Evolutionary conservation across 1,140 invertebrate species (phyloP).

Genomic region (Heterodera carotae): DNA sequence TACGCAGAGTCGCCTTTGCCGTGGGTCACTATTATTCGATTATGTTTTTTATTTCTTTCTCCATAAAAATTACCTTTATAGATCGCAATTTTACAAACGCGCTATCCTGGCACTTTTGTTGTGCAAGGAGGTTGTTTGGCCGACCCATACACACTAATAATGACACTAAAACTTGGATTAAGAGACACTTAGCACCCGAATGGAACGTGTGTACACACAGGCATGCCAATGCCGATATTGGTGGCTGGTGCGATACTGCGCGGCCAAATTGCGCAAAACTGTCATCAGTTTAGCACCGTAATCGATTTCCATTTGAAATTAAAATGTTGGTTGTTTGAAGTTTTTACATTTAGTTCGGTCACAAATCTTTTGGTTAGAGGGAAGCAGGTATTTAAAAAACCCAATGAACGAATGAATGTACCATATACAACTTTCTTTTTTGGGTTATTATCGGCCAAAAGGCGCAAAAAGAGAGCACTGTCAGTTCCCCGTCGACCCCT

Average conservation of each 20-base stretch:
- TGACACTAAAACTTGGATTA: slow-evolving; percentile 15
- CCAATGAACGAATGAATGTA: neutral
- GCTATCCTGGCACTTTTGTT: slow-evolving; percentile 50
- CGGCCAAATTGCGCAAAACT: slow-evolving; percentile 84
- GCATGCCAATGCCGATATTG: slow-evolving; percentile 86
- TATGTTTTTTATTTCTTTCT: neutral
- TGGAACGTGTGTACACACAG: slow-evolving; percentile 80
- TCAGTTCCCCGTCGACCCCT: slow-evolving; percentile 94
- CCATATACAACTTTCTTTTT: slow-evolving; percentile 48
- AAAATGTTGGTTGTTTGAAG: no score
- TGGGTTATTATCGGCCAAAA: slow-evolving; percentile 91
- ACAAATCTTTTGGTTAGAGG: slow-evolving; percentile 93
- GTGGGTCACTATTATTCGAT: no score
- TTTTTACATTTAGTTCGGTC: slow-evolving; percentile 72
- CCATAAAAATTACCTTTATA: neutral
- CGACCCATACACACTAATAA: neutral
- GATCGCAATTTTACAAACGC: slow-evolving; percentile 52
- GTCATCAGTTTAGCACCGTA: slow-evolving; percentile 92
- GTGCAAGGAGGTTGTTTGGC: slow-evolving; percentile 50
- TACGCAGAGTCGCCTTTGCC: slow-evolving; percentile 58
- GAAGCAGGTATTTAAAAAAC: slow-evolving; percentile 76
- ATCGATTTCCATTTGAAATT: neutral
- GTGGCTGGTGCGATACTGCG: slow-evolving; percentile 90
- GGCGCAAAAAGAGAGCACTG: slow-evolving; percentile 85
- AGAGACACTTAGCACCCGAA: slow-evolving; percentile 73